phyloP scores from a whole-genome alignment of 2,888 invertebrate species.

The Andrena marginata region DNA sequence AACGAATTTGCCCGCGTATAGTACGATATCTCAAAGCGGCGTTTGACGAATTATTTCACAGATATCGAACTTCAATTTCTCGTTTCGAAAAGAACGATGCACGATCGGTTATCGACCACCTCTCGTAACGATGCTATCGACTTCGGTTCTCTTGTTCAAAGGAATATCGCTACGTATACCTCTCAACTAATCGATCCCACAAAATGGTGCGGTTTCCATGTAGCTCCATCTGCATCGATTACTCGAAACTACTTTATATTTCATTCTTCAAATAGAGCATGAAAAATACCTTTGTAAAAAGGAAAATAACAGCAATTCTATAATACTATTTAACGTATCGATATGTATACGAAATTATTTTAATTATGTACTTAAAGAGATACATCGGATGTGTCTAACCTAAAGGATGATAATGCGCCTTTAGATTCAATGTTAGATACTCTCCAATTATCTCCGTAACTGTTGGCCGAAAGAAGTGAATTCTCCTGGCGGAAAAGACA shows the following conservation, averaged over 20 bases:
- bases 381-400: not conserved
- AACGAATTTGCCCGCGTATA: constrained; percentile 78
- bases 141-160: constrained; percentile 60
- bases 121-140: constrained; percentile 73
- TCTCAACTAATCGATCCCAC: constrained; percentile 65
- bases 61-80: constrained; percentile 84
- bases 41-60: constrained; percentile 79
- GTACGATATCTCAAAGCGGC: constrained; percentile 76
- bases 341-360: not conserved
- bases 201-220: constrained; percentile 25
- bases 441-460: not conserved
- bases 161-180: constrained; percentile 65
- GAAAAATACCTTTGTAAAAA: not conserved
- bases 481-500: not conserved
- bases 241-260: constrained; percentile 1
- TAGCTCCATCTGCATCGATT: constrained; percentile 44
- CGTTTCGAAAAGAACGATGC: constrained; percentile 79
- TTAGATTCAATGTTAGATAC: not conserved
- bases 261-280: constrained; percentile 10
- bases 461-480: not conserved
- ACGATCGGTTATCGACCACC: constrained; percentile 79
- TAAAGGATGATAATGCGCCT: not conserved
- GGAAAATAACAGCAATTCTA: not conserved
- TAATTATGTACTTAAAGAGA: not conserved
- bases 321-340: not conserved